Evolutionary conservation across 1,140 invertebrate species (phyloP).

Genomic region (Euwallacea fornicatus): DNA sequence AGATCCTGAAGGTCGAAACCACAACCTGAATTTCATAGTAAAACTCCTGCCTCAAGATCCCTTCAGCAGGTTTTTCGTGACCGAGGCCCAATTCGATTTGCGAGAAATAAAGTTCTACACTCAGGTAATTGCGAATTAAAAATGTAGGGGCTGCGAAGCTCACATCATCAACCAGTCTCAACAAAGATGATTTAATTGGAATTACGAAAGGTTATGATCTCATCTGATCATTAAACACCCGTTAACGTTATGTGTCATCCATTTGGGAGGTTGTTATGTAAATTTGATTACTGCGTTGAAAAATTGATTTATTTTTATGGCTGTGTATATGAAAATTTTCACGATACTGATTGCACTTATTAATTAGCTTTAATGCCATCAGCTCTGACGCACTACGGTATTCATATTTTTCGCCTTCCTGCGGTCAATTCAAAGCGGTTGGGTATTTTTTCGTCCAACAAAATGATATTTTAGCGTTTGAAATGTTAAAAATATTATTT

Average conservation of each 20-base stretch:
- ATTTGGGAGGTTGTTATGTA: neutral
- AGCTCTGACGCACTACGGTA: too few species aligned
- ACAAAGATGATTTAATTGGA: neutral
- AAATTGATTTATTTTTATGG: too few species aligned
- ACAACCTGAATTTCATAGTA: constrained; percentile 64
- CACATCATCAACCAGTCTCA: neutral
- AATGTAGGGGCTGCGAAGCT: neutral
- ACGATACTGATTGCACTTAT: too few species aligned
- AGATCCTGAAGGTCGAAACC: constrained; percentile 38
- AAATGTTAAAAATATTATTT: too few species aligned
- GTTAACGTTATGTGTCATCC: constrained; percentile 8
- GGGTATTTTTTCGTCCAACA: too few species aligned
- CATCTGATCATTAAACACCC: constrained; percentile 3
- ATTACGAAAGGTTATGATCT: constrained; percentile 1
- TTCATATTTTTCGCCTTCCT: too few species aligned
- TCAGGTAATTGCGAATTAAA: constrained; percentile 58
- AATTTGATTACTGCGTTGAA: too few species aligned
- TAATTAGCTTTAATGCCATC: too few species aligned
- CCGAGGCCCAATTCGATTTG: constrained; percentile 78
- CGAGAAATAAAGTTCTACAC: constrained; percentile 83
- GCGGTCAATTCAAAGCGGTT: too few species aligned
- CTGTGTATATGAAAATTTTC: too few species aligned
- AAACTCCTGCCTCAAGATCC: constrained; percentile 76
- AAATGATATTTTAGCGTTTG: too few species aligned
- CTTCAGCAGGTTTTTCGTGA: constrained; percentile 74